These are phyloP conservation scores for Cheirogaleus medius DNA, from an alignment of 2,113 vertebrate species.

Conservation along the genomic window DNA sequence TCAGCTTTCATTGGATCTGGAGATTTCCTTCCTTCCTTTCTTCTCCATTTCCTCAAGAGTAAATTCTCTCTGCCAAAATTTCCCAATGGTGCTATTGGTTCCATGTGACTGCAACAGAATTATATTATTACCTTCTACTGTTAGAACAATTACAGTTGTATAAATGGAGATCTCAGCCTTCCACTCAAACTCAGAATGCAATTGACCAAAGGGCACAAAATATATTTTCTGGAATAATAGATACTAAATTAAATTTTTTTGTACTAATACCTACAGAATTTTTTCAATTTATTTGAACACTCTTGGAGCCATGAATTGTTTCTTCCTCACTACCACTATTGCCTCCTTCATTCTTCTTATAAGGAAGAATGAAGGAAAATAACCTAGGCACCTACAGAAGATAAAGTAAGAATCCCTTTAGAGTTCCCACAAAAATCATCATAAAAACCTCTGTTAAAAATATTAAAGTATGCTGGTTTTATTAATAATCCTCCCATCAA, in stretches of 20 bases:
- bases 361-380: background rate
- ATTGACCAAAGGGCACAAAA: background rate
- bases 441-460: background rate
- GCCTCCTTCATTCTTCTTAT: background rate
- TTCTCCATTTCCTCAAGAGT: background rate
- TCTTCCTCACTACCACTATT: background rate
- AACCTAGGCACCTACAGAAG: background rate
- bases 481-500: no score
- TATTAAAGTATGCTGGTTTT: background rate
- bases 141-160: background rate
- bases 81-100: background rate
- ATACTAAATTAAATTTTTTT: background rate
- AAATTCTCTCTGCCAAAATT: background rate
- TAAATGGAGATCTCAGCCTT: background rate
- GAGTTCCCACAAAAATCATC: background rate
- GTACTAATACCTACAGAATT: background rate
- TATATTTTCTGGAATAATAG: background rate
- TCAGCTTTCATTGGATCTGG: background rate
- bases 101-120: background rate
- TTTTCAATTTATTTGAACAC: background rate
- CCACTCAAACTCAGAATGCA: background rate
- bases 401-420: background rate
- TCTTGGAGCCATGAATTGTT: no score
- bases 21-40: background rate
- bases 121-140: background rate